phyloP scores from a whole-genome alignment of 2,113 vertebrate species.

The Laterallus jamaicensis region DNA sequence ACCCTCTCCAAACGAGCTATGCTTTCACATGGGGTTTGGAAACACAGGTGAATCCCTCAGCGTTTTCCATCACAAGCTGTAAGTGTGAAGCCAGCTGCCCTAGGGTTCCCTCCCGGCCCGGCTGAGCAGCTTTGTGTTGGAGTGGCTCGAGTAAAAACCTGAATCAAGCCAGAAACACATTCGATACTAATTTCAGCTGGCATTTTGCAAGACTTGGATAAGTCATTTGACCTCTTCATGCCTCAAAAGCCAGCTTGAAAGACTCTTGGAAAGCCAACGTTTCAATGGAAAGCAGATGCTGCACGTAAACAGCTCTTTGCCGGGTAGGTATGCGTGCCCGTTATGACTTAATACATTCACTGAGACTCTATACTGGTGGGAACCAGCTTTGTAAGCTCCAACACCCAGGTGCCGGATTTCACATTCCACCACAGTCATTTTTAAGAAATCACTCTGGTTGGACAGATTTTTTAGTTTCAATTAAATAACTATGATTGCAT shows the following conservation, averaged over 20 bases:
- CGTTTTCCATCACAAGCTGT: not conserved
- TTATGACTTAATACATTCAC: not conserved
- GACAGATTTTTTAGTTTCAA: not conserved
- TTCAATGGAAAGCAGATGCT: not conserved
- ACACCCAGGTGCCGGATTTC: not conserved
- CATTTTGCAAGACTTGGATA: not conserved
- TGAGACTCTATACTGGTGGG: not conserved
- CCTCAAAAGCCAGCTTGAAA: not conserved
- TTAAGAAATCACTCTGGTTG: not conserved
- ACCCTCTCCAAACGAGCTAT: not conserved
- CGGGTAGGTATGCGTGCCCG: not conserved
- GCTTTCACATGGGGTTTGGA: not conserved
- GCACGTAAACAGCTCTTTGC: too few species aligned
- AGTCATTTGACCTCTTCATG: not conserved
- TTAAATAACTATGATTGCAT: not conserved
- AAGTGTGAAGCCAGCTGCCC: fast-evolving
- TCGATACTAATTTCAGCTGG: not conserved
- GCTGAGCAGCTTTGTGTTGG: not conserved
- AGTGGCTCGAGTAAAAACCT: not conserved
- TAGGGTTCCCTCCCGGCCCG: not conserved
- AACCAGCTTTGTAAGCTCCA: not conserved
- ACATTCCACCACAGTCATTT: not conserved
- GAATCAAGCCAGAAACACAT: not conserved
- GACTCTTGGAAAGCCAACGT: not conserved
- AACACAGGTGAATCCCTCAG: not conserved